Evolutionary conservation across 1,140 invertebrate genomes (phyloP).

Genomic region (Caerostris darwini): DNA sequence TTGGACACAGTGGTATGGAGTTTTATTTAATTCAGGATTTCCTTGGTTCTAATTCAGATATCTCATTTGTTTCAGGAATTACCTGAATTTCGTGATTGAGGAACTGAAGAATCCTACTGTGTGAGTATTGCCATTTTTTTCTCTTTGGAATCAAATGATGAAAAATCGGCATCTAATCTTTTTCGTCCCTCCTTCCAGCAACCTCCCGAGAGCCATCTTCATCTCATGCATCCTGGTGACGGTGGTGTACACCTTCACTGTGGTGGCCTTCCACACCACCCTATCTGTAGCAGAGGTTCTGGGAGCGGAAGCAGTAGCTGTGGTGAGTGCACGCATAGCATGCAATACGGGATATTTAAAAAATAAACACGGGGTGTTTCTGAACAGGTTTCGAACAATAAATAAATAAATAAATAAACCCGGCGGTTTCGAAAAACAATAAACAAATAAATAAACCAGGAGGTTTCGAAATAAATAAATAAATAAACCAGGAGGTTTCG

Average conservation of each 20-base stretch:
- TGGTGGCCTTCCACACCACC: constrained; percentile 98
- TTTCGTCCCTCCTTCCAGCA: constrained; percentile 84
- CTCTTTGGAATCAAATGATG: not conserved
- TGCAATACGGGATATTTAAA: too few relatives aligned
- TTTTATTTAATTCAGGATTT: too few relatives aligned
- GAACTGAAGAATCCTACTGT: constrained; percentile 70
- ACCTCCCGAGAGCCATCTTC: constrained; percentile 96
- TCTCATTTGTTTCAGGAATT: constrained; percentile 64
- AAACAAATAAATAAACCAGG: too few relatives aligned
- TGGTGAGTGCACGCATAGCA: constrained; percentile 87
- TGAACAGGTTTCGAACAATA: too few relatives aligned
- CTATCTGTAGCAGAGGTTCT: constrained; percentile 92
- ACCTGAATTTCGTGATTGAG: constrained; percentile 76
- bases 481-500: too few relatives aligned
- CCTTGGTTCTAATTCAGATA: too few relatives aligned
- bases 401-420: too few relatives aligned
- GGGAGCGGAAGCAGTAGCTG: constrained; percentile 95
- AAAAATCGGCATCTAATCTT: not conserved
- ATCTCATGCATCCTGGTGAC: constrained; percentile 97
- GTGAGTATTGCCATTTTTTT: constrained; percentile 43
- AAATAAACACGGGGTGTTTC: too few relatives aligned
- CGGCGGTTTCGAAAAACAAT: too few relatives aligned
- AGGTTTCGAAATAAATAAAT: too few relatives aligned
- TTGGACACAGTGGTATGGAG: too few relatives aligned
- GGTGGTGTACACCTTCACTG: constrained; percentile 96